Evolutionary conservation across 2,113 vertebrate species (phyloP).

Genomic region (Pachypanchax playfairii): DNA sequence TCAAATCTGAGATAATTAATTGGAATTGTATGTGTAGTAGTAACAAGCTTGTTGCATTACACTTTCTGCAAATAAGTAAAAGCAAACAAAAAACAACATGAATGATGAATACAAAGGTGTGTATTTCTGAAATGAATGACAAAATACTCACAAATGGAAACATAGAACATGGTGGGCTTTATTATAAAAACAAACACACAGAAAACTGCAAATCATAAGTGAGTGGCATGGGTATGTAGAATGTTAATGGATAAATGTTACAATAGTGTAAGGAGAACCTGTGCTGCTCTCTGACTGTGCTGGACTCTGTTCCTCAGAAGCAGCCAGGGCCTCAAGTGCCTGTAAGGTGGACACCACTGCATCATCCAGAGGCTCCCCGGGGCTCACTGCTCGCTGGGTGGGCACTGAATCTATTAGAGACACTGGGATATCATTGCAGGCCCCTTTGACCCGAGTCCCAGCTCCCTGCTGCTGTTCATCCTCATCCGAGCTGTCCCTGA

Average conservation of each 20-base stretch:
- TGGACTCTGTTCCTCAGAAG: slow-evolving; percentile 89
- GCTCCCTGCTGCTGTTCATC: slow-evolving; percentile 89
- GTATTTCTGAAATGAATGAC: slow-evolving; percentile 63
- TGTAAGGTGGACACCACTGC: slow-evolving; percentile 91
- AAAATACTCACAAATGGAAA: slow-evolving; percentile 75
- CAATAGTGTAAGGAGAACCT: slow-evolving; percentile 99
- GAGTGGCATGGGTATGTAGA: slow-evolving; percentile 81
- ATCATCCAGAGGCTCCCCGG: slow-evolving; percentile 86
- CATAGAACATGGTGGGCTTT: slow-evolving; percentile 75
- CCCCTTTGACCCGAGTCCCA: slow-evolving; percentile 73
- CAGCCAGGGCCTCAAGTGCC: slow-evolving; percentile 91
- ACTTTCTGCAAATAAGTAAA: slow-evolving; percentile 37
- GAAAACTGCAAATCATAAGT: slow-evolving; percentile 76
- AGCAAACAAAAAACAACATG: slow-evolving; percentile 41
- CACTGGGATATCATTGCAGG: slow-evolving; percentile 90
- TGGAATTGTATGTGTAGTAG: background rate
- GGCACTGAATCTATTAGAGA: slow-evolving; percentile 97
- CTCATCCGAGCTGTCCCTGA: slow-evolving; percentile 97
- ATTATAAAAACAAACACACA: slow-evolving; percentile 75
- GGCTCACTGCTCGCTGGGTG: slow-evolving; percentile 82
- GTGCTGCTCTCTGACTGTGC: slow-evolving; percentile 92
- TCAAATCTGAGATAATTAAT: too few relatives aligned
- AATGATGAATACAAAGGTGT: slow-evolving; percentile 46
- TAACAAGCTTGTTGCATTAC: slow-evolving; percentile 38
- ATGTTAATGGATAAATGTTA: slow-evolving; percentile 96